phyloP scores from a whole-genome alignment of 2,797 vertebrate species.

The Liasis olivaceus region DNA sequence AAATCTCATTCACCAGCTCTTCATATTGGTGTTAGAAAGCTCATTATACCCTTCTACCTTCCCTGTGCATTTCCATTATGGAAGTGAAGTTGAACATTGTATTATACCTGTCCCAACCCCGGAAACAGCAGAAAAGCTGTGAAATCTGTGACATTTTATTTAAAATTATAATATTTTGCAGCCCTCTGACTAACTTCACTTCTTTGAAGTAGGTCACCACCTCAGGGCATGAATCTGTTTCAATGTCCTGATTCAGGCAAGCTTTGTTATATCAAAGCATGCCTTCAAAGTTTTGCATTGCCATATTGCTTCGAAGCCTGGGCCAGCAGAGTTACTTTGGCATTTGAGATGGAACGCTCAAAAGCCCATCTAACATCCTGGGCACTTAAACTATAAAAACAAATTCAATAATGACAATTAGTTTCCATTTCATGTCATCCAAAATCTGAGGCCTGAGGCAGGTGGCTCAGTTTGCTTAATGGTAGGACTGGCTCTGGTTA shows the following conservation, averaged over 20 bases:
- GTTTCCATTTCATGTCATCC: not conserved
- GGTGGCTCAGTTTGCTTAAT: not conserved
- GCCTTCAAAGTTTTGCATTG: not conserved
- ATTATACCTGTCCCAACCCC: not conserved
- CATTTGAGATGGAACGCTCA: not conserved
- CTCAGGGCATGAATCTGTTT: not conserved
- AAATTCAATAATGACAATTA: not conserved
- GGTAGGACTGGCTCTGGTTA: not conserved
- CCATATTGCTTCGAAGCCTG: not conserved
- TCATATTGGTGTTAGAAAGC: not conserved
- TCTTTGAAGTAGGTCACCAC: not conserved
- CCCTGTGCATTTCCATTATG: not conserved
- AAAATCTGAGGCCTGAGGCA: not conserved
- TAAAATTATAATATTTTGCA: not conserved
- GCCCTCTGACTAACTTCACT: not conserved
- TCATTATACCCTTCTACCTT: not conserved
- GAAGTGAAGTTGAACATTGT: not conserved
- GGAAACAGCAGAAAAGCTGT: not conserved
- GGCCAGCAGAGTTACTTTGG: not conserved
- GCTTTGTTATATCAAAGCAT: not conserved
- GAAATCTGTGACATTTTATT: not conserved
- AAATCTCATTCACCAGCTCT: not conserved
- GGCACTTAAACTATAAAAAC: not conserved
- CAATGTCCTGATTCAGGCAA: not conserved
- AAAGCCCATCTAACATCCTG: not conserved